Evolutionary conservation across 64 coral and sea anemone genomes (phyloP).

Genomic region (Cladopsammia gracilis): DNA sequence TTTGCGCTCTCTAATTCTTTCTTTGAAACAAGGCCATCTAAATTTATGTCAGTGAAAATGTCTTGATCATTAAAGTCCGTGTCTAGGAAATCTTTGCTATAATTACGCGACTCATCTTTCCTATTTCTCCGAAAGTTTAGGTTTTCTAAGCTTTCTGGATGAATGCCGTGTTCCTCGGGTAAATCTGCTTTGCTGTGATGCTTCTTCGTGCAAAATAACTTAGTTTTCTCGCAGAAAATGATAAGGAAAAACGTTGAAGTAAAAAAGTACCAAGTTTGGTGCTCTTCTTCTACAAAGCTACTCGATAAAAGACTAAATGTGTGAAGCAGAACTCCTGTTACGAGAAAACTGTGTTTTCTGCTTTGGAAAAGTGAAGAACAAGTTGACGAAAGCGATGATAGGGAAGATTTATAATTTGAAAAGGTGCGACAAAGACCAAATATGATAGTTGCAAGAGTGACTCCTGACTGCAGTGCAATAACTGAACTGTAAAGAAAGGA

Average conservation of each 20-base stretch:
- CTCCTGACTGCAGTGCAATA: slow-evolving; percentile 4
- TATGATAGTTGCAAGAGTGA: neutral
- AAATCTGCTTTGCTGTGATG: neutral
- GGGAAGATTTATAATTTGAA: neutral
- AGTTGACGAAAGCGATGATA: neutral
- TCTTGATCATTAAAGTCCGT: neutral
- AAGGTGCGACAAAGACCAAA: neutral
- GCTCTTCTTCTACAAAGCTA: slow-evolving; percentile 99
- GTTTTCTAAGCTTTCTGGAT: neutral
- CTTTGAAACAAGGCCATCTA: neutral
- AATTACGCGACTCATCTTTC: neutral
- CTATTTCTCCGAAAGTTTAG: neutral
- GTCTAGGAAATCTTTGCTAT: neutral
- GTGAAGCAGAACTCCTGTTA: slow-evolving; percentile 75
- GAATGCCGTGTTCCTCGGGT: neutral
- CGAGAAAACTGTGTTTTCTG: slow-evolving; percentile 5
- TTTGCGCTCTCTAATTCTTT: neutral
- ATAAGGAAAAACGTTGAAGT: slow-evolving; percentile 72
- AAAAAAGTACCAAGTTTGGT: slow-evolving; percentile 97
- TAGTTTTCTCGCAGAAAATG: slow-evolving; percentile 44
- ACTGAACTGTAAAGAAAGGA: neutral
- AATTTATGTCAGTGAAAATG: neutral
- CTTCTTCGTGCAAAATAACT: neutral
- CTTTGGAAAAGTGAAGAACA: slow-evolving; percentile 26
- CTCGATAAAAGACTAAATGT: slow-evolving; percentile 87